Conservation (phyloP, 2,113 vertebrate genomes). For the Gymnocephalus cernua region DNA sequence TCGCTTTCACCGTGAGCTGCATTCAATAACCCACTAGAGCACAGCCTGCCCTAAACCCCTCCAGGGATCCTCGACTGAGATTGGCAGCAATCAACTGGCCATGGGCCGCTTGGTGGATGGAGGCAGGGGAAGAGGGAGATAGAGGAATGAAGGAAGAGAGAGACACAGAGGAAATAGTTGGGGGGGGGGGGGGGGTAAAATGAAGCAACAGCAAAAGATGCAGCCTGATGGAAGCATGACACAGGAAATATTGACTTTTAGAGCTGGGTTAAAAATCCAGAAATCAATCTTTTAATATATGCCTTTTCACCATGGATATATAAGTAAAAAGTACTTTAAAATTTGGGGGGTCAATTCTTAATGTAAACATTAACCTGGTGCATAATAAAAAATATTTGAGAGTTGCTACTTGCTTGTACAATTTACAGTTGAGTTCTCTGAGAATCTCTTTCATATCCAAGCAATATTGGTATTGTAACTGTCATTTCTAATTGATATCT, state of each 20-base stretch:
- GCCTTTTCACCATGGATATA: no score
- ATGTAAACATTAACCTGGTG: no score
- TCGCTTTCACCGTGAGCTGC: conserved; percentile 34
- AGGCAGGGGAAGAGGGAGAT: not conserved
- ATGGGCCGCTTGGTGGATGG: conserved; percentile 16
- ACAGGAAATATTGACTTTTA: not conserved
- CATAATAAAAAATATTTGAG: no score
- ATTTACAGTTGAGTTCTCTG: no score
- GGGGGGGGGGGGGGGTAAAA: not conserved
- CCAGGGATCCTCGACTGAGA: conserved; percentile 54
- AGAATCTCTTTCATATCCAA: no score
- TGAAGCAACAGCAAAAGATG: conserved; percentile 1
- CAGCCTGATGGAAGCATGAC: not conserved
- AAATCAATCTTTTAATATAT: no score
- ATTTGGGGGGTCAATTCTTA: no score
- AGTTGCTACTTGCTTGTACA: no score
- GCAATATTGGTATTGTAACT: no score
- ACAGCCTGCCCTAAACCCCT: conserved; percentile 43
- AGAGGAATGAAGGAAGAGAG: not conserved
- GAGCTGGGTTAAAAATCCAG: no score
- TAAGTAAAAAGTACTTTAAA: no score
- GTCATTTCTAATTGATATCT: no score
- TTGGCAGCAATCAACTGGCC: conserved; percentile 53
- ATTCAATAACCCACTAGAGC: conserved; percentile 68
- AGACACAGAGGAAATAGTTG: not conserved